Evolutionary conservation across 2,797 vertebrate species (phyloP), one percentile per base, ranked within the genome.

Genomic region (Lophotriccus pileatus): DNA sequence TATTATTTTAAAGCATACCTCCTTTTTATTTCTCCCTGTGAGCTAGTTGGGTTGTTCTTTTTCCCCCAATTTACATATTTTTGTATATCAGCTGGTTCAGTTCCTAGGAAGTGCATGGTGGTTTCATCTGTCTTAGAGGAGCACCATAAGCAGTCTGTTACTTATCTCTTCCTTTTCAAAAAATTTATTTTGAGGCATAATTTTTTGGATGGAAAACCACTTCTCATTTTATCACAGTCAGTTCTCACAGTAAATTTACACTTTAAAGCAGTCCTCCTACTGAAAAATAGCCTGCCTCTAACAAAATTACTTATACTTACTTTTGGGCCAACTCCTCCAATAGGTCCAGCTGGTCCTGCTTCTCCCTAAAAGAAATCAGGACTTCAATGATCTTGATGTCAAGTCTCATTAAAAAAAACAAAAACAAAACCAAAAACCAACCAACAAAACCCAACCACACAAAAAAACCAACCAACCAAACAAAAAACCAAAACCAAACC

Each of bases 301-400:
- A 43, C 3, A 41, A 72, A 73, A 68, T 63, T 49, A 72, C 34
- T 94, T 72, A 84, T 93, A 98, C 99, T 98, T 98, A 99, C 99
- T 95, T 94, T 98, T 74, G 98, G 98, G 80, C 99, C 99, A 1
- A 97, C 66, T 72, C 95, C 97, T 95, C 99, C 99, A 92, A 97
- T 94, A 82, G 98, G 98, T 96, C 99, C 99, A 47, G 97, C 52
- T 78, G 98, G 98, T 97, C 99, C 99, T 97, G 99, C 98, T 93
- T 99, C 99, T 85, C 99, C 99, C 99, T 99, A 97, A 87, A 97
- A 97, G 92, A 97, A 78, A 98, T 55, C 46, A 94, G 18, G 77
- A 77, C 15, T 78, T 87, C 37, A 75, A 9, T 73, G n/a, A 64
- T 7, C 36, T 87, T 56, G n/a, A 87, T n/a, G 21, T 7, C 34